phyloP scores from a whole-genome alignment of 2,888 invertebrate species.

The Apamea monoglypha region DNA sequence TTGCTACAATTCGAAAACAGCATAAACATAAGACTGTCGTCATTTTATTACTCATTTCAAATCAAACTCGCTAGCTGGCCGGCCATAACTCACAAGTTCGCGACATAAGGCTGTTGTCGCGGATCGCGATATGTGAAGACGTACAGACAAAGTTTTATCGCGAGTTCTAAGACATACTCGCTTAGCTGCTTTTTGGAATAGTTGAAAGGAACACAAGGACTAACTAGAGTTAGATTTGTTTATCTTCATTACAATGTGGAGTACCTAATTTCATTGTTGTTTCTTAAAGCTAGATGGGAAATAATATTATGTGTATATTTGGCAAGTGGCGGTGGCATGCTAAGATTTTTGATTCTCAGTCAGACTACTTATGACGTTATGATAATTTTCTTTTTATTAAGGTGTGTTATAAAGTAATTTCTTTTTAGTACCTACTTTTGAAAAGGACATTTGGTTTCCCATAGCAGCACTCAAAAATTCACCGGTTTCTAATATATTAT shows the following conservation, averaged over 20 bases:
- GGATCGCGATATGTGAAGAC: slow-evolving; percentile 43
- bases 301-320: neutral
- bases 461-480: neutral
- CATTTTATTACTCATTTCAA: slow-evolving; percentile 41
- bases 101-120: slow-evolving; percentile 45
- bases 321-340: neutral
- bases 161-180: slow-evolving; percentile 37
- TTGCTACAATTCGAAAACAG: neutral
- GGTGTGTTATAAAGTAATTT: neutral
- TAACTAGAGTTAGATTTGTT: slow-evolving; percentile 18
- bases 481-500: neutral
- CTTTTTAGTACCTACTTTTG: neutral
- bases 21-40: neutral
- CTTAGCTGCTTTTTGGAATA: slow-evolving; percentile 21
- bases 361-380: neutral
- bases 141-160: slow-evolving; percentile 42
- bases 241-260: slow-evolving; percentile 13
- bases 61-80: slow-evolving; percentile 29
- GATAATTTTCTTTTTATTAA: neutral
- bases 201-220: slow-evolving; percentile 16
- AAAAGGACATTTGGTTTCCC: neutral
- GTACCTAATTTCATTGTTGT: neutral
- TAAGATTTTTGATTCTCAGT: neutral
- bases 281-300: neutral
- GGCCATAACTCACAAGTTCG: slow-evolving; percentile 72